phyloP scores from a whole-genome alignment of 1,140 invertebrate genomes.

The Cydia fagiglandana region DNA sequence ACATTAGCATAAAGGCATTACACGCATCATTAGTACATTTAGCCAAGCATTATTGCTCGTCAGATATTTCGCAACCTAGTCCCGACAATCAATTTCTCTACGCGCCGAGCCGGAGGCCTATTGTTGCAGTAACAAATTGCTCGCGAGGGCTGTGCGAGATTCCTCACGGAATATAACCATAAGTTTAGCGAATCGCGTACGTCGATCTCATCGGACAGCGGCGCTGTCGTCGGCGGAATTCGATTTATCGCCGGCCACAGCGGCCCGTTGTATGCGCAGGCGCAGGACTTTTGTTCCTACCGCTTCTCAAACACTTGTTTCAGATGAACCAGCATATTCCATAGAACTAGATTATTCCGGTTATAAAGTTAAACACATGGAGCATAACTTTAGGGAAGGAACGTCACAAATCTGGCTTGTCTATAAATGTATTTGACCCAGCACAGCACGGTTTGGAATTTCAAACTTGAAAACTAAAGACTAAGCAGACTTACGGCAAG shows the following conservation, averaged over 20 bases:
- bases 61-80: slow-evolving; percentile 47
- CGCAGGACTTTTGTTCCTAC: slow-evolving; percentile 33
- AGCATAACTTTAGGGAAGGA: too few species aligned
- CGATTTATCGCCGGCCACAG: slow-evolving; percentile 70
- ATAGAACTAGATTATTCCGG: not conserved
- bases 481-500: too few species aligned
- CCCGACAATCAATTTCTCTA: slow-evolving; percentile 20
- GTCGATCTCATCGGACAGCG: slow-evolving; percentile 60
- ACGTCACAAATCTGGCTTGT: too few species aligned
- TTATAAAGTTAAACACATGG: too few species aligned
- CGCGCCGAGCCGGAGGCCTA: slow-evolving; percentile 23
- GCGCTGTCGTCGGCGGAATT: slow-evolving; percentile 68
- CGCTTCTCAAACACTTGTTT: not conserved
- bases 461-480: too few species aligned
- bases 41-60: slow-evolving; percentile 57
- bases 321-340: not conserved
- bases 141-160: slow-evolving; percentile 40
- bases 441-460: too few species aligned
- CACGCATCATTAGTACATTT: slow-evolving; percentile 46
- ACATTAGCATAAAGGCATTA: not conserved
- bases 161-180: slow-evolving; percentile 51
- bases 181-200: slow-evolving; percentile 55
- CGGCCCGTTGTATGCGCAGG: slow-evolving; percentile 64
- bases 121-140: slow-evolving; percentile 48
- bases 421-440: too few species aligned